Conservation (phyloP, 1,140 invertebrate genomes). For the Arctopsyche grandis region DNA sequence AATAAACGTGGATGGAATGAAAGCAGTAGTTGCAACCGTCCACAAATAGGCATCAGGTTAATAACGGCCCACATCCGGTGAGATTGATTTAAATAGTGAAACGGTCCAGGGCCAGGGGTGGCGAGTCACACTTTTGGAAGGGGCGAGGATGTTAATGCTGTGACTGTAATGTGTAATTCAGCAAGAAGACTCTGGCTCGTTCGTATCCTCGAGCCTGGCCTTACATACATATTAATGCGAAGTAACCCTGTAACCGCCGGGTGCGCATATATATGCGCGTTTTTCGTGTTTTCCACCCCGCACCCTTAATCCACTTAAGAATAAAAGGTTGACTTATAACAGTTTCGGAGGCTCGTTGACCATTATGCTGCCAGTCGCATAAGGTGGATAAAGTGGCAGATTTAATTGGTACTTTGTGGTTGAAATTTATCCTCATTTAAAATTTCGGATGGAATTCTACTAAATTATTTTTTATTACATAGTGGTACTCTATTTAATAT, state of each 20-base stretch:
- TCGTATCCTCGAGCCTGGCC: neutral
- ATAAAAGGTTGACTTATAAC: slow-evolving; percentile 25
- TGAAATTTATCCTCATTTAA: too few species aligned
- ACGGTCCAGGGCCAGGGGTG: too few species aligned
- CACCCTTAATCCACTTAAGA: slow-evolving; percentile 14
- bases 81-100: too few species aligned
- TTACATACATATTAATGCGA: slow-evolving; percentile 36
- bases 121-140: too few species aligned
- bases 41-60: too few species aligned
- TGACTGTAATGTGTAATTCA: slow-evolving; percentile 15
- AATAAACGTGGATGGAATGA: too few species aligned
- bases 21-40: too few species aligned
- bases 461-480: too few species aligned
- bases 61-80: too few species aligned
- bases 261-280: slow-evolving; percentile 1
- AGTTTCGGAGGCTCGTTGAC: neutral
- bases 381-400: neutral
- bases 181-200: neutral
- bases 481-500: too few species aligned
- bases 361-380: neutral
- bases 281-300: neutral
- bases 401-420: too few species aligned
- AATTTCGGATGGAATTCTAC: too few species aligned
- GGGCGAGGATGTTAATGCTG: neutral
- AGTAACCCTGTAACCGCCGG: neutral